These are phyloP conservation scores for Tridacna crocea DNA, from an alignment of 2,888 invertebrate species.

Conservation along the genomic window DNA sequence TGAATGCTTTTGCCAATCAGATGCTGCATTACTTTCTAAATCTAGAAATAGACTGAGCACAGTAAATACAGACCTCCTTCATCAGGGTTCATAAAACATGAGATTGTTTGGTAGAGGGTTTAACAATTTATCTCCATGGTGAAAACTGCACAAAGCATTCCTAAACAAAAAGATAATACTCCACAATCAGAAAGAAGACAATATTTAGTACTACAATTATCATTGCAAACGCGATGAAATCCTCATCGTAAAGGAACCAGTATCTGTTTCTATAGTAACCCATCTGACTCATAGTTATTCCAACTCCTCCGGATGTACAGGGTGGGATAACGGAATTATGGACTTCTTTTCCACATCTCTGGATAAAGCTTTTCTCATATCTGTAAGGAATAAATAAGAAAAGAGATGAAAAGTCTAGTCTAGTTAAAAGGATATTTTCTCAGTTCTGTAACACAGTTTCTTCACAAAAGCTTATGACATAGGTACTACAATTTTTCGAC, in stretches of 20 bases:
- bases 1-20: neutral
- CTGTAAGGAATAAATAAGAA: slow-evolving; percentile 85
- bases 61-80: too few species aligned
- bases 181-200: slow-evolving; percentile 8
- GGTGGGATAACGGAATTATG: slow-evolving; percentile 95
- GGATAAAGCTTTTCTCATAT: slow-evolving; percentile 99
- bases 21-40: too few species aligned
- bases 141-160: neutral
- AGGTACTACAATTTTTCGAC: too few species aligned
- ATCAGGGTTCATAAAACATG: too few species aligned
- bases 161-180: slow-evolving; percentile 6
- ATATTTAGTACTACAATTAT: slow-evolving; percentile 7
- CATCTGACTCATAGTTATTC: slow-evolving; percentile 86
- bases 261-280: slow-evolving; percentile 65
- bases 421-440: too few species aligned
- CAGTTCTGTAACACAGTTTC: too few species aligned
- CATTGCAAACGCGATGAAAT: slow-evolving; percentile 28
- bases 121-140: too few species aligned
- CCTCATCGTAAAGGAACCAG: slow-evolving; percentile 32
- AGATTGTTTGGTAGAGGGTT: too few species aligned
- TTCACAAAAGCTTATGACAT: too few species aligned
- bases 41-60: too few species aligned
- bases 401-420: neutral
- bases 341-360: slow-evolving; percentile 96
- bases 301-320: slow-evolving; percentile 97